phyloP scores from a whole-genome alignment of 2,888 invertebrate species.

The Halictus quadricinctus region DNA sequence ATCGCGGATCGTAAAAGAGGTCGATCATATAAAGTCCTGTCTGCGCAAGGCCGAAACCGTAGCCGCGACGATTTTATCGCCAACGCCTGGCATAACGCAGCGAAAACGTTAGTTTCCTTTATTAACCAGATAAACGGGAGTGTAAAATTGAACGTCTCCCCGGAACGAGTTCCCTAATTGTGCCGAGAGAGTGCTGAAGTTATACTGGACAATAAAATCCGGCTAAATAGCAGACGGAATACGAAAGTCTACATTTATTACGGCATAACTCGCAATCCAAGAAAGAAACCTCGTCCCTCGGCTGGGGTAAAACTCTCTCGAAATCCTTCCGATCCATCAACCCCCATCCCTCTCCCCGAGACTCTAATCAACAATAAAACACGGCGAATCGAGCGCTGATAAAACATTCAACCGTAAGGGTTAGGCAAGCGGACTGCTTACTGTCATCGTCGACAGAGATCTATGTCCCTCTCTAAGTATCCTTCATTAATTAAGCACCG shows the following conservation, averaged over 20 bases:
- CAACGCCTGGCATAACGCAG: background rate
- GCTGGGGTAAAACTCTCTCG: background rate
- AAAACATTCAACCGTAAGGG: background rate
- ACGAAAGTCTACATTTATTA: slow-evolving; percentile 3
- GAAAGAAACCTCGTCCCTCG: background rate
- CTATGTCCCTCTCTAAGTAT: background rate
- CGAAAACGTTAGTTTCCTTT: slow-evolving; percentile 21
- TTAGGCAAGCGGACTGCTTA: background rate
- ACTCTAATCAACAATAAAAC: background rate
- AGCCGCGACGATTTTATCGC: background rate
- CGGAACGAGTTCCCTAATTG: slow-evolving; percentile 6
- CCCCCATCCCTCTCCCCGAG: background rate
- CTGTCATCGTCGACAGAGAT: background rate
- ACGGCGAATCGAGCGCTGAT: background rate
- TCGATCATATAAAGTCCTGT: background rate
- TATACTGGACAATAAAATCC: slow-evolving; percentile 35
- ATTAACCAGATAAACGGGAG: slow-evolving; percentile 10
- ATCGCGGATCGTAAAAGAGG: background rate
- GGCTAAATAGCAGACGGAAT: background rate
- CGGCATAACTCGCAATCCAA: background rate
- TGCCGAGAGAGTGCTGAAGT: background rate
- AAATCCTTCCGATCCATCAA: background rate
- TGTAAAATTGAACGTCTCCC: background rate
- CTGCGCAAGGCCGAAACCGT: background rate
- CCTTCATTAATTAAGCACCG: slow-evolving; percentile 1